Base-by-base conservation (phyloP, 2,797 vertebrate species). In the Hephaestus fuliginosus region DNA sequence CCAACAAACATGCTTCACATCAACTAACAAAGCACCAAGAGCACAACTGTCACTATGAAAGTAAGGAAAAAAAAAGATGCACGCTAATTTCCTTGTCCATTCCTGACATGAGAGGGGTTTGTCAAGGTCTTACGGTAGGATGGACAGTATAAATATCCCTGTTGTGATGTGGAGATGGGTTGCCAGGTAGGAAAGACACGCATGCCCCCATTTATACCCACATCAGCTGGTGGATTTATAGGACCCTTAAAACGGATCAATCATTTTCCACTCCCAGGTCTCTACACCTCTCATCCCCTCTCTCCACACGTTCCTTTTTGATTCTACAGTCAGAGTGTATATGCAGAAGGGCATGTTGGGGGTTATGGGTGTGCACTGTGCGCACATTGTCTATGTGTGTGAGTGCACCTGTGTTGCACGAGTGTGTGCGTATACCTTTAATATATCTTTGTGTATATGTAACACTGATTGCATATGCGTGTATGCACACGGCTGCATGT, bases 141-240 rank as follows among this genome's bases (percentile, higher is more conserved):
- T 80, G 87, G 84, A 86, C 83, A 73, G 80, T 93, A 93, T 90
- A 91, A 93, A 95, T 94, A 94, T 93, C 91, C 80, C 83, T 88
- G 90, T 94, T 90, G 91, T 90, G 90, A 91, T 89, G 85, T 85
- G 44, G 77, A 82, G 80, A 87, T 33, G 89, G 80, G 94, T 94
- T 95, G 93, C 93, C 93, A 94, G 92, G 93, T 95, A 94, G 92
- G 87, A 92, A 88, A 92, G 89, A 92, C 88, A 87, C 78, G 83
- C 71, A 53, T 85, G 88, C 76, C 56, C 85, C 91, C 84, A 88
- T 93, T 93, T 93, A 93, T 91, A 93, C 91, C 88, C 88, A 66
- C 90, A 92, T 94, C 92, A 93, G 92, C 92, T 92, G 92, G 82
- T 76, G 92, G 94, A 85, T 91, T 94, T 94, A 94, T 91, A 82